phyloP scores from a whole-genome alignment of 2,113 vertebrate species.

The Phylloscopus whistleri region DNA sequence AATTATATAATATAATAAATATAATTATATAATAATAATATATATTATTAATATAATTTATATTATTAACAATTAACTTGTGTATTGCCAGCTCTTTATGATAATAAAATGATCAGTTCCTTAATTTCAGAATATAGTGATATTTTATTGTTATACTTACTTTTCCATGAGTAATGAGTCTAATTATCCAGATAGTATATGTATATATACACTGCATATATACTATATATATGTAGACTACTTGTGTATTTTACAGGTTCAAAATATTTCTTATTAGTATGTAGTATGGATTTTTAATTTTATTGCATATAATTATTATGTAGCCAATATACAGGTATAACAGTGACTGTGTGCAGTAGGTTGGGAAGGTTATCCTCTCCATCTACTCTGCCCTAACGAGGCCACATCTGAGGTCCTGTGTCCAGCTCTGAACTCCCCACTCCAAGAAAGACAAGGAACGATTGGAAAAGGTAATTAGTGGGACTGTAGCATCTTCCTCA shows the following conservation, averaged over 20 bases:
- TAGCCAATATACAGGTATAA: background rate
- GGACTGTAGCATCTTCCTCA: background rate
- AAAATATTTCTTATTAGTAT: background rate
- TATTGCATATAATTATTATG: background rate
- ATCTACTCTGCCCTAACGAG: background rate
- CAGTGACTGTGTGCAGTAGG: background rate
- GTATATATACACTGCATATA: background rate
- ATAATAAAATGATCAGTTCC: background rate
- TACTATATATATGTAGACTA: background rate
- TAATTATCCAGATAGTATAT: background rate
- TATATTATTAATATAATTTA: no score
- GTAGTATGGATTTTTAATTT: background rate
- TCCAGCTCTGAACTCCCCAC: background rate
- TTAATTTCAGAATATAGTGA: background rate
- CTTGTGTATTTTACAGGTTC: background rate
- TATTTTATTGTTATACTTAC: background rate
- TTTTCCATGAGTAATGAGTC: background rate
- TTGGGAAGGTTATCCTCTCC: background rate
- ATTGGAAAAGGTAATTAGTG: background rate
- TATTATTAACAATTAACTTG: background rate
- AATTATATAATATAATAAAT: no score
- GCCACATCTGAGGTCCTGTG: background rate
- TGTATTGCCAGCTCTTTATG: background rate
- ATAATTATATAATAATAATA: no score
- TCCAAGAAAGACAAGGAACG: background rate